Conservation (phyloP, 1,140 invertebrate species). For the Leptinotarsa defecta region DNA sequence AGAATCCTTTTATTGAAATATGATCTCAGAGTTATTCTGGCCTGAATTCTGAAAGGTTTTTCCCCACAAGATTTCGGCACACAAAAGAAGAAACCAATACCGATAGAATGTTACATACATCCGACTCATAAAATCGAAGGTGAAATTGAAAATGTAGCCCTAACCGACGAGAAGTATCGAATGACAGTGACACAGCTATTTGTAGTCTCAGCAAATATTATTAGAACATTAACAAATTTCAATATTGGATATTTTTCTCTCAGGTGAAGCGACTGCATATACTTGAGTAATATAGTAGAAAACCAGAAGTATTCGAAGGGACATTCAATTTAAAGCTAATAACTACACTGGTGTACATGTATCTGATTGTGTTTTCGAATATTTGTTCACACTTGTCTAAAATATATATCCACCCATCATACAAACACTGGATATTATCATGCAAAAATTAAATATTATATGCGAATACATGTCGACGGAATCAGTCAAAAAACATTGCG, state of each 20-base stretch:
- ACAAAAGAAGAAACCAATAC: background rate
- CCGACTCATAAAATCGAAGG: background rate
- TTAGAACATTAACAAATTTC: constrained; percentile 1
- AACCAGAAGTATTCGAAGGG: too few relatives aligned
- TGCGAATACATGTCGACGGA: too few relatives aligned
- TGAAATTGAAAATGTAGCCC: background rate
- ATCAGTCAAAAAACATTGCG: too few relatives aligned
- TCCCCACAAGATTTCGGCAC: background rate
- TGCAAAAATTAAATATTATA: too few relatives aligned
- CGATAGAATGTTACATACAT: background rate
- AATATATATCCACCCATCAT: too few relatives aligned
- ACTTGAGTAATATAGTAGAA: too few relatives aligned
- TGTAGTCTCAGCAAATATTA: background rate
- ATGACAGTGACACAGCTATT: constrained; percentile 10
- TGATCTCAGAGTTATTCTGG: background rate
- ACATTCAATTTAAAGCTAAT: too few relatives aligned
- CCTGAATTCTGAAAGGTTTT: background rate
- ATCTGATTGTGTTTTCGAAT: too few relatives aligned
- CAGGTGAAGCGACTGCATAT: too few relatives aligned
- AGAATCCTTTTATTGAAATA: constrained; percentile 2
- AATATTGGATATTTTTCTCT: background rate
- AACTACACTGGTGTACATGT: too few relatives aligned
- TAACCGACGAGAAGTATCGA: background rate
- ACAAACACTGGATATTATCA: too few relatives aligned
- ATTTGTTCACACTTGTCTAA: too few relatives aligned